Conservation (phyloP, 1,140 invertebrate species). For the Lutraria rhynchaena region DNA sequence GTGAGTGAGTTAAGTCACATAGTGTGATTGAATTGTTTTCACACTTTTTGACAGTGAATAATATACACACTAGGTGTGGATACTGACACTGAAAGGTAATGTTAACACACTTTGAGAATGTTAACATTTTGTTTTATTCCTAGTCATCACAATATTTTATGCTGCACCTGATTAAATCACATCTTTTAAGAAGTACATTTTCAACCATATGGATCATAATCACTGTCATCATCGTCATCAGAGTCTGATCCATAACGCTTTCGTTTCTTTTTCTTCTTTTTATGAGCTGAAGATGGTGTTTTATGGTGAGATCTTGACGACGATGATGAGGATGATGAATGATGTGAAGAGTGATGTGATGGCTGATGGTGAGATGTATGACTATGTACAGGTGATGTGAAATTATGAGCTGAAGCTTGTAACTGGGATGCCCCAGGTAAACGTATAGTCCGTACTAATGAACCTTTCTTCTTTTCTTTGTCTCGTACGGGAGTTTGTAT, state of each 20-base stretch:
- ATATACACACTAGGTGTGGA: no score
- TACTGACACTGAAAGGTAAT: no score
- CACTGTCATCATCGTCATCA: constrained; percentile 75
- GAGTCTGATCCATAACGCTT: constrained; percentile 65
- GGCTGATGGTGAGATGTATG: constrained; percentile 26
- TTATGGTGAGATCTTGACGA: constrained; percentile 27
- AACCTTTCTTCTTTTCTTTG: constrained; percentile 56
- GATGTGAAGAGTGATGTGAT: constrained; percentile 30
- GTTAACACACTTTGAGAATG: no score
- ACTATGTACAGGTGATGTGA: constrained; percentile 48
- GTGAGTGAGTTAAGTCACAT: no score
- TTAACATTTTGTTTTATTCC: no score
- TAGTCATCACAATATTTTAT: constrained; percentile 37
- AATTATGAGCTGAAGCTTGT: constrained; percentile 47
- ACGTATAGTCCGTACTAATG: constrained; percentile 55
- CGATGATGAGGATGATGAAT: constrained; percentile 36
- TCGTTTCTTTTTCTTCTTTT: constrained; percentile 75
- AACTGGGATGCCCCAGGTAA: constrained; percentile 53
- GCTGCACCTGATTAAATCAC: constrained; percentile 40
- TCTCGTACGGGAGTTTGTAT: constrained; percentile 44
- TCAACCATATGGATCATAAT: constrained; percentile 72
- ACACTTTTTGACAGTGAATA: no score
- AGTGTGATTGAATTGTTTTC: no score
- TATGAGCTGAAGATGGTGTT: constrained; percentile 58
- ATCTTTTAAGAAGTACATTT: not conserved